A percentile compares a stretch with the other conserved stretches of the same genome.
These are phyloP conservation scores for Forficula auricularia DNA, from an alignment of 1,140 invertebrate genomes.

Conservation along the genomic window DNA sequence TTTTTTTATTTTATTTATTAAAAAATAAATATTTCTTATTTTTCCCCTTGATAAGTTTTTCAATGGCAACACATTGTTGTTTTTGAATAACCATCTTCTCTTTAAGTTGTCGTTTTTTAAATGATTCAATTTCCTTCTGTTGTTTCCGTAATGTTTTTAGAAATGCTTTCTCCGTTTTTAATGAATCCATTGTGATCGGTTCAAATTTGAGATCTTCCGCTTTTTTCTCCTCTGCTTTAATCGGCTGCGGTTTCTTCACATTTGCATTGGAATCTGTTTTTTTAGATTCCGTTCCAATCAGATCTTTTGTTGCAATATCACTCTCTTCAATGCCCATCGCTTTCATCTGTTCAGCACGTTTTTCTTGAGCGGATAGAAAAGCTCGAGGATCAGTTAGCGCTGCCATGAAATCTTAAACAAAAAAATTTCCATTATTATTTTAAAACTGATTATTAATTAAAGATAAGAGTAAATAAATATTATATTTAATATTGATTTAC, in stretches of 20 bases:
- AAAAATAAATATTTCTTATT: constrained; percentile 34
- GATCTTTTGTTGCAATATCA: constrained; percentile 35
- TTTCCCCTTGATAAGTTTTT: constrained; percentile 86
- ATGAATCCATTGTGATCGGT: constrained; percentile 73
- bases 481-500: too few species aligned
- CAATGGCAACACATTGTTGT: constrained; percentile 82
- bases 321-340: constrained; percentile 82
- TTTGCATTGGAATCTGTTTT: constrained; percentile 14
- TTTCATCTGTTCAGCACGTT: constrained; percentile 79
- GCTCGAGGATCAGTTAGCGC: constrained; percentile 89
- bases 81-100: constrained; percentile 84
- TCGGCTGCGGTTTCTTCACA: constrained; percentile 16
- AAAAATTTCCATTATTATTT: too few species aligned
- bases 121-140: constrained; percentile 80
- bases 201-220: constrained; percentile 63
- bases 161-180: constrained; percentile 84
- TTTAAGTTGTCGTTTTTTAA: constrained; percentile 86
- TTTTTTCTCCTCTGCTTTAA: constrained; percentile 43
- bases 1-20: too few species aligned
- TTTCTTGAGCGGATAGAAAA: constrained; percentile 75
- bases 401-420: constrained; percentile 87
- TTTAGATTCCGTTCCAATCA: constrained; percentile 21
- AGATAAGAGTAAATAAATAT: too few species aligned
- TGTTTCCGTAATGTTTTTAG: constrained; percentile 91
- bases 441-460: too few species aligned